These are phyloP conservation scores for Erebia aethiops DNA, from an alignment of 2,888 invertebrate genomes.

Conservation along the genomic window DNA sequence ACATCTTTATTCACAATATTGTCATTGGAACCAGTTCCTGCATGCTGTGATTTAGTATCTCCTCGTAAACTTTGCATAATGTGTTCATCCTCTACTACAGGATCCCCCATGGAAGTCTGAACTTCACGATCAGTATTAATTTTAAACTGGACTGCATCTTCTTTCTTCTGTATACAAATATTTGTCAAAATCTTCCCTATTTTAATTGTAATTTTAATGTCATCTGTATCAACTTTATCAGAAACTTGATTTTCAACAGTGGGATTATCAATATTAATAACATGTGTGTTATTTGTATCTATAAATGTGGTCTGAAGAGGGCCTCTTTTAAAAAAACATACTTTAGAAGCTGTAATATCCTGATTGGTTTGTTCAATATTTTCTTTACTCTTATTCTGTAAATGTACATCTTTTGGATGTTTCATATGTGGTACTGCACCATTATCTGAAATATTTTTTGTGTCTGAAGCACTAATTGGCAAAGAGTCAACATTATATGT, in stretches of 20 bases:
- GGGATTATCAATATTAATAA: constrained; percentile 47
- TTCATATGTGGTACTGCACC: not conserved
- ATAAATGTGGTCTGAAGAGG: constrained; percentile 45
- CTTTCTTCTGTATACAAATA: constrained; percentile 66
- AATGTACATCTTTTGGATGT: not conserved
- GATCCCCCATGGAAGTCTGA: constrained; percentile 59
- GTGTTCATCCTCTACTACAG: constrained; percentile 40
- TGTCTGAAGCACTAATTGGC: not conserved
- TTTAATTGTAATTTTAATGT: constrained; percentile 72
- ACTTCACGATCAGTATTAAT: constrained; percentile 63
- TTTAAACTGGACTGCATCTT: constrained; percentile 65
- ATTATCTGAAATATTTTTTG: constrained; percentile 1
- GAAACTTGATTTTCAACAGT: constrained; percentile 21
- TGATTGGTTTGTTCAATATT: not conserved
- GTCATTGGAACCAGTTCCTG: not conserved
- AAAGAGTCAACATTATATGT: constrained; percentile 18
- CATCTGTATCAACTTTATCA: constrained; percentile 51
- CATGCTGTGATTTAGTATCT: constrained; percentile 32
- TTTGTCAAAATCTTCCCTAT: constrained; percentile 67
- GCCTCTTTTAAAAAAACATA: constrained; percentile 62
- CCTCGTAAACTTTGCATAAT: constrained; percentile 37
- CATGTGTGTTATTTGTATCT: constrained; percentile 51
- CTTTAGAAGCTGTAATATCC: constrained; percentile 31
- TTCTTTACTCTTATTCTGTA: not conserved
- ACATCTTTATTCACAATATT: not conserved